Evolutionary conservation across 2,113 vertebrate genomes (phyloP).

Genomic region (Notechis scutatus): DNA sequence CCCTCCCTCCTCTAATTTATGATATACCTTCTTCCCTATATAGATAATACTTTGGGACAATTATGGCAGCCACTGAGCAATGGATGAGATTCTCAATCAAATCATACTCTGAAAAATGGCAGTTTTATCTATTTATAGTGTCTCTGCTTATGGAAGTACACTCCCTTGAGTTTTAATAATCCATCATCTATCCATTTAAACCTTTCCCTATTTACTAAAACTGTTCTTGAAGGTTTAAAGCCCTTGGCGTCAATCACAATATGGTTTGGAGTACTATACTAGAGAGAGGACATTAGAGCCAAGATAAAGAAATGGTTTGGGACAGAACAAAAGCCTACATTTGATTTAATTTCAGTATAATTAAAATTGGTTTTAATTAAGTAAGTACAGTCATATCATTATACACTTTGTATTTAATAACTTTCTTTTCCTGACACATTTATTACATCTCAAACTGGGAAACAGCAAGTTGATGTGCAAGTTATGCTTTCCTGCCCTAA

Average conservation of each 20-base stretch:
- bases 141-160: background rate
- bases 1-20: background rate
- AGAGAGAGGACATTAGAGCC: background rate
- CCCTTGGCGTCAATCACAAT: background rate
- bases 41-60: background rate
- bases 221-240: background rate
- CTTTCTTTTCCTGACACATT: background rate
- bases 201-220: background rate
- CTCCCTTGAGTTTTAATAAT: background rate
- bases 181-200: background rate
- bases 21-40: background rate
- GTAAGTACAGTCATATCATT: background rate
- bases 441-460: background rate
- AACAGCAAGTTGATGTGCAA: background rate
- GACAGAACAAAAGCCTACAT: background rate
- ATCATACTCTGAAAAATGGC: background rate
- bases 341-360: background rate
- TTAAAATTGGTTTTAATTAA: background rate
- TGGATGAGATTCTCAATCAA: background rate
- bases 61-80: background rate
- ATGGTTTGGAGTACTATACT: background rate
- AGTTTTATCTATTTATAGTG: background rate
- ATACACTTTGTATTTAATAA: background rate
- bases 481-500: background rate
- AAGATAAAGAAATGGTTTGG: background rate